Percentiles rank a stretch among this genome's conserved stretches.
These are phyloP conservation scores for Drosophila sproati DNA, from an alignment of 1,140 invertebrate species.

Conservation along the genomic window DNA sequence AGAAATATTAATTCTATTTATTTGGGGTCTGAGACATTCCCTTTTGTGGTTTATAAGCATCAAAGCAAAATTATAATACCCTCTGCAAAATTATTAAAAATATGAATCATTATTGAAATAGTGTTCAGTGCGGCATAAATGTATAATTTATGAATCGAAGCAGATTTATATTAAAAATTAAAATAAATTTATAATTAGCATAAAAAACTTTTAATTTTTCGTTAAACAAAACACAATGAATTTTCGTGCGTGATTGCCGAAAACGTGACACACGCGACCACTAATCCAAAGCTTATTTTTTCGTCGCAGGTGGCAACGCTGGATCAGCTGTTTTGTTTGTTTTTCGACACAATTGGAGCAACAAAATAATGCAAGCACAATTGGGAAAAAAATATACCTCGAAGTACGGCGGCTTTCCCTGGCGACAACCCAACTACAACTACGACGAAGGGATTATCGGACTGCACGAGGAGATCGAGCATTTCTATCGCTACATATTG, in stretches of 20 bases:
- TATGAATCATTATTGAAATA: too few species aligned
- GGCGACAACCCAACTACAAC: slow-evolving; percentile 89
- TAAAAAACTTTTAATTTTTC: background rate
- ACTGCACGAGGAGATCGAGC: slow-evolving; percentile 97
- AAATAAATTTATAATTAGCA: background rate
- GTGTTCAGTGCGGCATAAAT: too few species aligned
- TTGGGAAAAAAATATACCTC: slow-evolving; percentile 86
- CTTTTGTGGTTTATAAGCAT: too few species aligned
- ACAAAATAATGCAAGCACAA: background rate
- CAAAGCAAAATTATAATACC: too few species aligned
- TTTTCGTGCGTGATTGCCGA: background rate
- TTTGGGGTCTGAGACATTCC: too few species aligned
- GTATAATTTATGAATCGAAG: too few species aligned
- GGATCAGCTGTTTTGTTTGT: slow-evolving; percentile 11
- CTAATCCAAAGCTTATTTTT: background rate
- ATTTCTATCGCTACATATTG: slow-evolving; percentile 96
- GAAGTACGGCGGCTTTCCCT: slow-evolving; percentile 94
- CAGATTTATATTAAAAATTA: too few species aligned
- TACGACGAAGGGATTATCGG: slow-evolving; percentile 91
- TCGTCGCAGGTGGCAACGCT: slow-evolving; percentile 14
- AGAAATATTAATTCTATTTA: too few species aligned
- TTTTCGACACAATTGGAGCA: background rate
- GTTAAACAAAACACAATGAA: background rate
- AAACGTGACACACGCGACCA: background rate
- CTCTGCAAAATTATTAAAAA: too few species aligned